phyloP scores from a whole-genome alignment of 2,797 vertebrate species.

The Tympanoctomys barrerae region DNA sequence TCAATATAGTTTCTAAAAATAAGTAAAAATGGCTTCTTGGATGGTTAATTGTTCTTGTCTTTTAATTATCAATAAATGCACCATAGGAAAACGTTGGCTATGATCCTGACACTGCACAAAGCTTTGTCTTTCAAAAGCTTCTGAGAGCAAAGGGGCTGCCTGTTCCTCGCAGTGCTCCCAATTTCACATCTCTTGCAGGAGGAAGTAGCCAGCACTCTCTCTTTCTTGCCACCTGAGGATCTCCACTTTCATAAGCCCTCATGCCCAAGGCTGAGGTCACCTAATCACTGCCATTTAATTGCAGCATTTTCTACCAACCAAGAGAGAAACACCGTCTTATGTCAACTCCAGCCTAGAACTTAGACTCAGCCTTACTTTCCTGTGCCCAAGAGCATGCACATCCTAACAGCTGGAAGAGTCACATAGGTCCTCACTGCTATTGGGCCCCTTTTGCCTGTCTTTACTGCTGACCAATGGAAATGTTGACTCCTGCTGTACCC shows the following conservation, averaged over 20 bases:
- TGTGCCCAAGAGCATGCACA: neutral
- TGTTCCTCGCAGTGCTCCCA: neutral
- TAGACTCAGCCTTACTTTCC: neutral
- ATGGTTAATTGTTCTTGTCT: neutral
- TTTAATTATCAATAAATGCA: too few relatives aligned
- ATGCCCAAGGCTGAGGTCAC: neutral
- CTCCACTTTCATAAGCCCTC: neutral
- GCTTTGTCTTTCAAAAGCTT: neutral
- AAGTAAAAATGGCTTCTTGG: neutral
- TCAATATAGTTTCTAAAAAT: conserved; percentile 18
- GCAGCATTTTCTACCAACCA: neutral
- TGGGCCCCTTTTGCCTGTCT: neutral
- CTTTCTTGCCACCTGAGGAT: neutral
- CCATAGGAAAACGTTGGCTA: too few relatives aligned
- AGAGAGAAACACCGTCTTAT: neutral
- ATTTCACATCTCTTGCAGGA: neutral
- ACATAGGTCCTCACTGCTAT: neutral
- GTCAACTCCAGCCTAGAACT: neutral
- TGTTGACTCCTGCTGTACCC: neutral
- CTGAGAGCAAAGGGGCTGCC: neutral
- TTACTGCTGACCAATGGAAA: neutral
- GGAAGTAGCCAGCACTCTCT: neutral
- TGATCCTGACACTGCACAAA: too few relatives aligned
- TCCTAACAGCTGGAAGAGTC: neutral
- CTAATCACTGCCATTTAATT: neutral